Base-by-base conservation (phyloP, 2,797 vertebrate species). In the Coilia nasus region DNA sequence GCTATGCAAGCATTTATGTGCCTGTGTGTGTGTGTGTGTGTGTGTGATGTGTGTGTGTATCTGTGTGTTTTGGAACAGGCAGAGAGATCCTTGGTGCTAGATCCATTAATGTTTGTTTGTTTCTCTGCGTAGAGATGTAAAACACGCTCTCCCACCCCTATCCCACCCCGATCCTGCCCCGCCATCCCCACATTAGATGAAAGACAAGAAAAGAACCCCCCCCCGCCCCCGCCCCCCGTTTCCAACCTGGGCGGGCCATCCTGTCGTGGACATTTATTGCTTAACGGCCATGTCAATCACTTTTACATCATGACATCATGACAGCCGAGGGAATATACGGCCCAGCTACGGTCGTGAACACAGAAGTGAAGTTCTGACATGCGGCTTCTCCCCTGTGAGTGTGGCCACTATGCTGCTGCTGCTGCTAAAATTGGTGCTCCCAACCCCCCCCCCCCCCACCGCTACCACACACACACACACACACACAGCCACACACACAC, bases 231-330 rank as follows among this genome's bases (percentile, higher is more conserved):
- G 3, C 62, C 14, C 19, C n/a, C n/a, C n/a, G n/a, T n/a, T n/a
- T n/a, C n/a, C n/a, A n/a, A 25, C 21, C 46, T 59, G 67, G 54
- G 31, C 10, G 50, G 86, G 85, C 82, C 83, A 80, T 62, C 84
- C 80, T 81, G 78, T 54, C 64, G 17, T 19, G 31, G 21, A 56
- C 67, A 59, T 84, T 87, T 83, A 85, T 80, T 84, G 54, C 83
- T 83, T 21, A 83, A 54, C 15, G 84, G 41, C 41, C 14, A 46
- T 19, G 75, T 84, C 62, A 83, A 62, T 87, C 84, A 81, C 82
- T 64, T 46, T 82, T 60, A 87, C 83, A 31, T 81, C n/a, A 85
- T 90, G 87, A 87, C 83, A 78, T 86, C 85, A 87, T 50, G 11
- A 86, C 71, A 80, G 82, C 50, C 60, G 44, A 41, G 56, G 19